Percentiles rank a stretch among this genome's conserved stretches.
These are phyloP conservation scores for Echeneis naucrates DNA, from an alignment of 2,797 vertebrate genomes.

Conservation along the genomic window DNA sequence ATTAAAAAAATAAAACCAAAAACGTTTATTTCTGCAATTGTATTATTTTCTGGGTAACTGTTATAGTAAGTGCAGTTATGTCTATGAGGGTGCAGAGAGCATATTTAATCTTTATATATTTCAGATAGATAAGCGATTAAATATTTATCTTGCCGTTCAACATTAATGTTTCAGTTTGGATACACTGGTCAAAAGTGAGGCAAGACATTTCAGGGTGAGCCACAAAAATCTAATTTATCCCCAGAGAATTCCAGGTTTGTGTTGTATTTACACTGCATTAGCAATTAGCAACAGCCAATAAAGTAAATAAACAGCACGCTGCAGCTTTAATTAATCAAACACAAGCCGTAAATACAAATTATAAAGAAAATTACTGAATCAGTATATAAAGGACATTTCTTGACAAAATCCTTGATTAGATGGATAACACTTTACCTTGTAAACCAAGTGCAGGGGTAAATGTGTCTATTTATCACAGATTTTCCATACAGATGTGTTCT, in stretches of 20 bases:
- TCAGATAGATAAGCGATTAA: constrained; percentile 50
- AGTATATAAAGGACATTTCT: background rate
- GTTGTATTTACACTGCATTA: constrained; percentile 9
- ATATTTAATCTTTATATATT: constrained; percentile 47
- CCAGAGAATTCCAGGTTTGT: background rate
- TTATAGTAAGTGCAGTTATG: background rate
- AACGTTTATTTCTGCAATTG: background rate
- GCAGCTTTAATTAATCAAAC: constrained; percentile 42
- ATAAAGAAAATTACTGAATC: constrained; percentile 21
- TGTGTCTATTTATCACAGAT: constrained; percentile 7
- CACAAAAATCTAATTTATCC: constrained; percentile 10
- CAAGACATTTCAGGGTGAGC: background rate
- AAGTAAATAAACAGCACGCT: background rate
- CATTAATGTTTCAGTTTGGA: constrained; percentile 34
- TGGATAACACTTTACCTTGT: background rate
- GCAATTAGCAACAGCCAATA: too few species aligned
- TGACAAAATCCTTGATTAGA: background rate
- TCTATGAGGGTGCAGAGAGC: constrained; percentile 9
- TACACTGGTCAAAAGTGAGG: background rate
- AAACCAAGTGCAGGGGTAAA: background rate
- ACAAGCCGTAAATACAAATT: constrained; percentile 29
- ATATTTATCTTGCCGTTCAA: constrained; percentile 42
- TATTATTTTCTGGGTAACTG: background rate
- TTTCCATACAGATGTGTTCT: background rate
- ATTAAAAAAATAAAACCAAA: background rate